Percentiles rank a stretch among this genome's conserved stretches.
These are phyloP conservation scores for Myiagra hebetior DNA, from an alignment of 2,113 vertebrate genomes.

Conservation along the genomic window DNA sequence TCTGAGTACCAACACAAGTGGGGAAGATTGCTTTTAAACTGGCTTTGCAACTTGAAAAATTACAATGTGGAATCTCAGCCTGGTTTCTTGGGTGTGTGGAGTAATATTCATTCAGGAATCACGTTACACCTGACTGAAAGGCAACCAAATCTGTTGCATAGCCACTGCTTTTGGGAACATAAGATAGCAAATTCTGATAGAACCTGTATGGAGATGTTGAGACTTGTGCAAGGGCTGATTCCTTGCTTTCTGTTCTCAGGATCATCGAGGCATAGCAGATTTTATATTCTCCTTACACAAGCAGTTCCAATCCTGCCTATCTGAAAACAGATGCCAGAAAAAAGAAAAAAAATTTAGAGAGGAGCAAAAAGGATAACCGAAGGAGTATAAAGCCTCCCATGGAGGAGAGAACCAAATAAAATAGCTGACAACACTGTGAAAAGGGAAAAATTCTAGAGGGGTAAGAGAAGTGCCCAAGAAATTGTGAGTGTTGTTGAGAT, in stretches of 20 bases:
- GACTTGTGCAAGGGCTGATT: background rate
- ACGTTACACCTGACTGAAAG: background rate
- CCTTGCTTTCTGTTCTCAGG: background rate
- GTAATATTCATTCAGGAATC: constrained; percentile 22
- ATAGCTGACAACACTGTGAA: background rate
- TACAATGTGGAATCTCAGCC: background rate
- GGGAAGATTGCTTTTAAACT: background rate
- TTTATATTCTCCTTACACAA: background rate
- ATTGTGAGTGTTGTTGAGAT: background rate
- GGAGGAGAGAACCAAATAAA: background rate
- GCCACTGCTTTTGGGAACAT: background rate
- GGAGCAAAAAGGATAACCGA: background rate
- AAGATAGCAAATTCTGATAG: constrained; percentile 13
- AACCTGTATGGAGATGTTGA: background rate
- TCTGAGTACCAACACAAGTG: background rate
- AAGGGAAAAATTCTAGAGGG: background rate
- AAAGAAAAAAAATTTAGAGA: background rate
- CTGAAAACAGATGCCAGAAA: background rate
- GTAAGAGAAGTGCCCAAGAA: background rate
- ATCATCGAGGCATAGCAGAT: background rate
- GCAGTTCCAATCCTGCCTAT: background rate
- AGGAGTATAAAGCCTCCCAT: background rate
- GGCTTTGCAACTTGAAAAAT: constrained; percentile 38
- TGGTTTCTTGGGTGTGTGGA: constrained; percentile 40
- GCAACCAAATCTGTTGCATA: constrained; percentile 38